phyloP scores from a whole-genome alignment of 2,797 vertebrate genomes.

The Myotis daubentonii region DNA sequence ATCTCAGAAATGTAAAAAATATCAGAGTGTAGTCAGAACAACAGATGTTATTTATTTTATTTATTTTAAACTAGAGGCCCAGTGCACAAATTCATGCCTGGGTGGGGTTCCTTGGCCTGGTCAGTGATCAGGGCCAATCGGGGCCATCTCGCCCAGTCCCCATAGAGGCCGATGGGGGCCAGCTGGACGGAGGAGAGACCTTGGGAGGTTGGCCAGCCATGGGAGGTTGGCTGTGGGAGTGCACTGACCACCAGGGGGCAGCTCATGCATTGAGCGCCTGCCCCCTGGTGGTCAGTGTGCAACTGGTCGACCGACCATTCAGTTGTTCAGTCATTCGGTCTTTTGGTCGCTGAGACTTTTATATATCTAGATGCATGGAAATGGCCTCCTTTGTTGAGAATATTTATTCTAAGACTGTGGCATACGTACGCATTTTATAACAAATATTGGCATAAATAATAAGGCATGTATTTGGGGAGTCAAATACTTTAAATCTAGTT shows the following conservation, averaged over 20 bases:
- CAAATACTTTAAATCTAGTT: conserved; percentile 2
- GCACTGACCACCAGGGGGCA: too few relatives aligned
- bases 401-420: not conserved
- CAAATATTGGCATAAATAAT: not conserved
- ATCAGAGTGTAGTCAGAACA: not conserved
- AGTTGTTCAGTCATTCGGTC: too few relatives aligned
- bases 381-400: not conserved
- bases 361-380: not conserved
- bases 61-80: not conserved
- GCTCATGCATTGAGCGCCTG: too few relatives aligned
- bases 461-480: not conserved
- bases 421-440: not conserved
- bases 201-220: too few relatives aligned
- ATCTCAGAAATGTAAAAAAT: not conserved
- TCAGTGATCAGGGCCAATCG: too few relatives aligned
- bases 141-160: too few relatives aligned
- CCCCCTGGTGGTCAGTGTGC: too few relatives aligned
- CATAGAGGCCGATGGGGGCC: too few relatives aligned
- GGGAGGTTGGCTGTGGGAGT: too few relatives aligned
- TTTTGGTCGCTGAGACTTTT: too few relatives aligned
- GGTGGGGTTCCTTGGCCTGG: too few relatives aligned
- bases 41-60: not conserved
- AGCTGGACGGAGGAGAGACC: rapidly evolving
- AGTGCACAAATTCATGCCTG: too few relatives aligned
- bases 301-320: rapidly evolving